Evolutionary conservation across 2,113 vertebrate species (phyloP), one percentile per base, ranked within the genome.

Genomic region (Poeciliopsis turrubarensis): DNA sequence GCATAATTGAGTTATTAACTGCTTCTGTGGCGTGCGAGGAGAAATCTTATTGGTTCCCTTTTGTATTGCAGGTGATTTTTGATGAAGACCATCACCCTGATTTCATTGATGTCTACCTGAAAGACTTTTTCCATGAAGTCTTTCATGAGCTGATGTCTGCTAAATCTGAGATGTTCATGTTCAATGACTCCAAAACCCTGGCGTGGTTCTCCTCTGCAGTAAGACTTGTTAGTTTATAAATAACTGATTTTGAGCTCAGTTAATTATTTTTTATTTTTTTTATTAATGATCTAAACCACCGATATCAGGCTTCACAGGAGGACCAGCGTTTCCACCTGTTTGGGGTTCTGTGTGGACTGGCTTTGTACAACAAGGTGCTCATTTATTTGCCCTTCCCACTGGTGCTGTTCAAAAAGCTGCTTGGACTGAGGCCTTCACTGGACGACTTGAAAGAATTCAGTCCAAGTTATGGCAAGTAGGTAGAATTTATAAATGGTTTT

Each of bases 151-250:
- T 96, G 73, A 1, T 86, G 22, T 84, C 76, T 7, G 61, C 86
- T 62, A 77, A 92, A 8, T 94, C 87, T 65, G 85, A 66, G 15
- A 90, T 95, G 91, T 94, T 95, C 77, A 72, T 30, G 2, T 93
- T 91, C 67, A 86, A 90, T 27, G 85, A 94, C 60, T 72, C 89
- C 0, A 10, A 78, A 60, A 92, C 87, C 9, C 86, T 68, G 65
- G 88, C 94, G 44, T 96, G 95, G 95, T 95, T 96, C 84, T 91
- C 95, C n/a, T 75, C 88, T 30, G 85, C 12, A 47, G 95, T 96
- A 72, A 85, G 91, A 73, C 3, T 67, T 44, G 47, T 54, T 14
- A 12, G 13, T 17, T 39, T 17, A 1, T 3, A 30, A 29, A 37
- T 13, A 5, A 4, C 10, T 14, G 17, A 47, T 17, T 47, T 5